Base-by-base conservation (phyloP, 1,140 invertebrate species). In the Ceratosolen fusciceps region DNA sequence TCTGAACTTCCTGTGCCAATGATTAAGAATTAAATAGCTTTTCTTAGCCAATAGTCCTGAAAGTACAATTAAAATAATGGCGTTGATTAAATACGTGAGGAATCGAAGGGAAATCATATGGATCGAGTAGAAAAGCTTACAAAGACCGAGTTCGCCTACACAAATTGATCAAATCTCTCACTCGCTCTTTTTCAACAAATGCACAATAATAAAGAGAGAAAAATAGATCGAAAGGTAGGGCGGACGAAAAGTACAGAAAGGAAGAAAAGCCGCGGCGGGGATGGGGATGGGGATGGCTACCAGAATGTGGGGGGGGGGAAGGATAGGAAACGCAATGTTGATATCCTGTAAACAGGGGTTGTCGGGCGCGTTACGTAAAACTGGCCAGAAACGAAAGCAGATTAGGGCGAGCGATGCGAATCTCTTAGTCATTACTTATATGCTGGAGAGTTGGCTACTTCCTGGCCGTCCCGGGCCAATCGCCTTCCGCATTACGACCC, bases 281-380 rank as follows among this genome's bases (percentile, higher is more conserved):
- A n/a, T n/a, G n/a, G n/a, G n/a, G n/a, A n/a, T n/a, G n/a, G n/a
- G n/a, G n/a, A n/a, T n/a, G n/a, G n/a, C n/a, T n/a, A n/a, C n/a
- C n/a, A 76, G 39, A 43, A 43, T 43, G 39, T 43, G 39, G 5
- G 12, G 19, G 39, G 24, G 29, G 67, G 2, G 43, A 21, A 26
- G 37, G 39, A 0, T 37, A 29, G 39, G 39, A 12, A 62, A 31
- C 14, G 29, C 37, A 39, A 75, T 60, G 58, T 62, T 47, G 58
- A 75, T 67, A 43, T 37, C 29, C 58, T 47, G 39, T 67, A 52
- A 75, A 62, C 52, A 34, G 39, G 0, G 24, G 74, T 47, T 68
- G 67, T 68, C 29, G 26, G 65, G 37, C 58, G 77, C 60, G 47
- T 79, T 79, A 52, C 71, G 77, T 77, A 47, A 79, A 79, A 77